Evolutionary conservation across 2,888 invertebrate genomes (phyloP).

Genomic region (Ptychoptera contaminata): DNA sequence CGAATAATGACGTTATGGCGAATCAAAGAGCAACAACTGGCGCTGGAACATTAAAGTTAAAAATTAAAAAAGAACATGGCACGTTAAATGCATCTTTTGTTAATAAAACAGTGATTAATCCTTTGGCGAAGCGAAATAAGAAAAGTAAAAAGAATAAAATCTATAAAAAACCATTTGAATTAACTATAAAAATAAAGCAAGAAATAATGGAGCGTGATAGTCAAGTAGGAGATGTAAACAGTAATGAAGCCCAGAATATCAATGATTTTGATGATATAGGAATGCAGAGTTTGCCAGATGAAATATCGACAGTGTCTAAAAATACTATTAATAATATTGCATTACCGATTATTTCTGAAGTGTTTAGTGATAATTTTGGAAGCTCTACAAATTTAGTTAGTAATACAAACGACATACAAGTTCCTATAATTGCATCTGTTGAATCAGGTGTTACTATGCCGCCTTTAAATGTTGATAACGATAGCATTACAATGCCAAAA

Average conservation of each 20-base stretch:
- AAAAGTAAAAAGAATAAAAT: constrained; percentile 6
- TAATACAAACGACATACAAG: not conserved
- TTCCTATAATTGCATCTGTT: constrained; percentile 1
- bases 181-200: constrained; percentile 10
- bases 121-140: not conserved
- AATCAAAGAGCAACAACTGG: constrained; percentile 7
- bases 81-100: constrained; percentile 26
- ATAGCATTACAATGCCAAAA: no score
- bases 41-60: constrained; percentile 21
- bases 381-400: no score
- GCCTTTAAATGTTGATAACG: no score
- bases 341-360: no score
- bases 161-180: constrained; percentile 7
- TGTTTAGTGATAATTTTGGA: no score
- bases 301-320: no score
- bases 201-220: constrained; percentile 9
- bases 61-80: constrained; percentile 29
- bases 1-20: not conserved
- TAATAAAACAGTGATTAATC: constrained; percentile 15
- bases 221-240: not conserved
- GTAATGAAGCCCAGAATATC: no score
- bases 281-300: no score
- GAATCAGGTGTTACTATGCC: no score
- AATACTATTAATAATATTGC: no score
- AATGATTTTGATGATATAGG: no score